Base-by-base conservation (phyloP, 2,113 vertebrate genomes). In the Bagarius yarrelli region DNA sequence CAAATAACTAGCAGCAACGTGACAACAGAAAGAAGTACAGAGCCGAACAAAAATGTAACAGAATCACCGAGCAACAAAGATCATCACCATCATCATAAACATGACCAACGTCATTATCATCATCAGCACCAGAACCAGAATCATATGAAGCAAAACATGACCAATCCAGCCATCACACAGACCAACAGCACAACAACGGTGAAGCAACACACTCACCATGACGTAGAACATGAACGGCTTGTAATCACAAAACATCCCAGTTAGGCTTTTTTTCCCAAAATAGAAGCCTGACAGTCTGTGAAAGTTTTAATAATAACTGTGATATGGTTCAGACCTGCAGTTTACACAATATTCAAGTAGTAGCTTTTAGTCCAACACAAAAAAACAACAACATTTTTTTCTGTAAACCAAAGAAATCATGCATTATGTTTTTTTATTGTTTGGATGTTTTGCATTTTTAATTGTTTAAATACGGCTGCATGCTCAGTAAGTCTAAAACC, bases 31-130 rank as follows among this genome's bases (percentile, higher is more conserved):
- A 60, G 4, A 25, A 74, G n/a, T 14, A 52, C 11, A 1, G 60
- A 18, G 52, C 77, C 30, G 23, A 25, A 59, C 5, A 19, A 9
- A 0, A 76, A n/a, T 5, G 14, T 9, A 36, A 34, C 36, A 50
- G 81, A 66, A 19, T 19, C 71, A 18, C 32, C 40, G 2, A 8
- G 23, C 5, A 4, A 4, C 2, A 64, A 25, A 16, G 32, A 80
- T 50, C 21, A 6, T 25, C 83, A 84, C 13, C 79, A 52, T 8
- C 53, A 71, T 30, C 57, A 75, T 3, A 36, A 80, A 34, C 47
- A 60, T 23, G 56, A 81, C 25, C 40, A 74, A 25, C 60, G 59
- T 32, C 34, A 76, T 19, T 73, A 79, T 8, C 79, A 52, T 14
- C 59, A 82, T 6, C 12, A 32, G 14, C 11, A 56, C n/a, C 76